phyloP scores from a whole-genome alignment of 1,140 invertebrate genomes.

The Euschistus heros region DNA sequence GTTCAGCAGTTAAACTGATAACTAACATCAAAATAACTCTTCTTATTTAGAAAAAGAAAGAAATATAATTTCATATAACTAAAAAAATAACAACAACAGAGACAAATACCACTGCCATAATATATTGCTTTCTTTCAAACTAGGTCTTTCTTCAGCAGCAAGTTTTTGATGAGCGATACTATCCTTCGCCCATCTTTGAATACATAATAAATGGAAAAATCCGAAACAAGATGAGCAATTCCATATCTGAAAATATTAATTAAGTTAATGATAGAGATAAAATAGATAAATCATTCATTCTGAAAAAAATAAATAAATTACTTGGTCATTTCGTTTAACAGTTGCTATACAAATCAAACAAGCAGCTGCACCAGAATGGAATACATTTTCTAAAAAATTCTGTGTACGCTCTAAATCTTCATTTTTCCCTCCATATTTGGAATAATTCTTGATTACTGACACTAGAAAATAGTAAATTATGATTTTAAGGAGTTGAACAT shows the following conservation, averaged over 20 bases:
- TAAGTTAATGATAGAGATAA: constrained; percentile 17
- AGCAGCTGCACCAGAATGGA: constrained; percentile 64
- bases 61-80: too few relatives aligned
- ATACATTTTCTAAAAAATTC: constrained; percentile 58
- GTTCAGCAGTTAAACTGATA: too few relatives aligned
- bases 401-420: constrained; percentile 48
- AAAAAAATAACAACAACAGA: constrained; percentile 11
- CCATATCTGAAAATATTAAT: constrained; percentile 55
- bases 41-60: too few relatives aligned
- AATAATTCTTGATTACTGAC: constrained; percentile 38
- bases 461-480: constrained; percentile 27
- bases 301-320: constrained; percentile 36
- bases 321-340: constrained; percentile 67
- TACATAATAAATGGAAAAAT: constrained; percentile 79
- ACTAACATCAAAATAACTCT: too few relatives aligned
- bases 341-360: constrained; percentile 88
- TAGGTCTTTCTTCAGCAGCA: constrained; percentile 39
- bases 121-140: constrained; percentile 24
- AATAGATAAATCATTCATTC: background rate
- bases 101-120: constrained; percentile 25
- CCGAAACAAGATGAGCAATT: constrained; percentile 66
- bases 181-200: constrained; percentile 87
- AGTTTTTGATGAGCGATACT: constrained; percentile 60
- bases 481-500: too few relatives aligned
- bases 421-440: constrained; percentile 34